Evolutionary conservation across 2,888 invertebrate genomes (phyloP).

Genomic region (Stenchaetothrips biformis): DNA sequence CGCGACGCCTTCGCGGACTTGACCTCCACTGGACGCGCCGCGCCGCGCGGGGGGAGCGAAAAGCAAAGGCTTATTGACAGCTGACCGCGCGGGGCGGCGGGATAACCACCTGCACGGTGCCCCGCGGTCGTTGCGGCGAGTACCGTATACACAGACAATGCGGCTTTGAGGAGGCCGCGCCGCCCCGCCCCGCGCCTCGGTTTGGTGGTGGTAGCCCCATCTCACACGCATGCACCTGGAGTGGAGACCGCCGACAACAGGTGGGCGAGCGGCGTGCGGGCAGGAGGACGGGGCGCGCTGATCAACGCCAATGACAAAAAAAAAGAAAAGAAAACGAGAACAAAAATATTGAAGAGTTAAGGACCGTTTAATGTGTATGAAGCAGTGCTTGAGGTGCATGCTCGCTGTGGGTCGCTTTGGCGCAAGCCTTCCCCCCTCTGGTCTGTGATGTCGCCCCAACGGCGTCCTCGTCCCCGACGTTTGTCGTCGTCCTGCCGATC

Average conservation of each 20-base stretch:
- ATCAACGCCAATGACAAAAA: background rate
- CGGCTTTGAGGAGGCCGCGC: constrained; percentile 1
- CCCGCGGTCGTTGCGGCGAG: background rate
- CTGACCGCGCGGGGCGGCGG: background rate
- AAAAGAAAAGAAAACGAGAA: too few species aligned
- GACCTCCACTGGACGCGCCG: background rate
- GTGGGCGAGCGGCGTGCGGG: background rate
- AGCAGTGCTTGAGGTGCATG: too few species aligned
- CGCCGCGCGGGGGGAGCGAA: background rate
- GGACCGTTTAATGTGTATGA: too few species aligned
- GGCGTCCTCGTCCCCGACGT: too few species aligned
- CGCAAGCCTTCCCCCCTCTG: too few species aligned
- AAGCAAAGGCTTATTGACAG: background rate
- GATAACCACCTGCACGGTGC: background rate
- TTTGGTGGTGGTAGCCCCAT: background rate
- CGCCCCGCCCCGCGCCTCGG: background rate
- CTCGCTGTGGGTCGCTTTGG: too few species aligned
- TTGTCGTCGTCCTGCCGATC: too few species aligned
- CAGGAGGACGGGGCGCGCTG: background rate
- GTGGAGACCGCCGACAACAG: background rate
- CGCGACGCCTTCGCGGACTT: too few species aligned
- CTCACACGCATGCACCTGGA: constrained; percentile 4
- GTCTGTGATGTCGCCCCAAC: too few species aligned
- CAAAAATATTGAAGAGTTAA: too few species aligned
- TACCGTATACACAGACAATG: background rate